Base-by-base conservation (phyloP, 2,797 vertebrate species). In the Dallia pectoralis region DNA sequence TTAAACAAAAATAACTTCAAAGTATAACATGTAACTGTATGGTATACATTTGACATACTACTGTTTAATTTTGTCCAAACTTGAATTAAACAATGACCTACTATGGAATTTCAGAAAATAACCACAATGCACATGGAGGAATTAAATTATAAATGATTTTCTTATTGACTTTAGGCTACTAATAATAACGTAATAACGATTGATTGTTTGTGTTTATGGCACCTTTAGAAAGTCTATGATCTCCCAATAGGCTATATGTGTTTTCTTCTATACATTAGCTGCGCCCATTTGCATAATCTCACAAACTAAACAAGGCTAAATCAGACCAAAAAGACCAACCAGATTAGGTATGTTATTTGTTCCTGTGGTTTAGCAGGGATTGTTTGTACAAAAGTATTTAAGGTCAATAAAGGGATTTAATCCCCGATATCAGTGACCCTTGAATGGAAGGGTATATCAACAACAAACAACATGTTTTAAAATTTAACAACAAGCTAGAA, bases 261-360 rank as follows among this genome's bases (percentile, higher is more conserved):
- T 72, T 9, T 75, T 78, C n/a, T 85, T 85, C 76, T 81, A 83
- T 89, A 87, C 86, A 82, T 89, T 86, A 86, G 85, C 85, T 70
- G 2, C 40, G 16, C 79, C 76, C 30, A 90, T 92, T 92, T 91
- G 64, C 90, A 91, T 91, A 90, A 91, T 92, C 90, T 91, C 81
- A 85, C 87, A 88, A 56, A 81, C 77, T 86, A 82, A 84, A 84
- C 84, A 88, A 79, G 91, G 91, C 91, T 88, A 91, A 92, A 88
- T 88, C 77, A 91, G 91, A 94, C 91, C 89, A 89, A 94, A 95
- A 91, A 94, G 93, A 92, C 92, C 95, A 95, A 94, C 87, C 92
- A 94, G 92, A 96, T 95, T 94, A 95, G 80, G 81, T 81, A 85
- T 91, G 87, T 88, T 93, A 93, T 94, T 94, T 93, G 93, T 91